Percentiles rank a stretch among this genome's conserved stretches.
These are phyloP conservation scores for Stichopus chloronotus DNA, from an alignment of 35 echinoderm and acorn worm species.

Conservation along the genomic window DNA sequence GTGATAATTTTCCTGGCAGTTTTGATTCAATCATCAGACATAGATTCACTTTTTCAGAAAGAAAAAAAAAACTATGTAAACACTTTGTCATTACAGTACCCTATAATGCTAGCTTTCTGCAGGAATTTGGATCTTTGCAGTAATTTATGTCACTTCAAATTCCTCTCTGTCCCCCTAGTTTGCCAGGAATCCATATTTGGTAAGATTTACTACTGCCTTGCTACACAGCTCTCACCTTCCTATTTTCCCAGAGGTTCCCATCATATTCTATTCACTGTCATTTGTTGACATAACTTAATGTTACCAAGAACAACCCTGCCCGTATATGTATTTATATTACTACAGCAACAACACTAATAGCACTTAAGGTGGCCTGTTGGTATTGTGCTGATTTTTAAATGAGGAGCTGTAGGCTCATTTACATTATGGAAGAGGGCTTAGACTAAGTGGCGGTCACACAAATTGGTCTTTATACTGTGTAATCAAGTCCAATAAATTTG, in stretches of 20 bases:
- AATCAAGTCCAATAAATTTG: slow-evolving; percentile 4
- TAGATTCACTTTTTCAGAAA: no score
- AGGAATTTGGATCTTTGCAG: no score
- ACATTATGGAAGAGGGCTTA: slow-evolving; percentile 17
- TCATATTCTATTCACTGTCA: not conserved
- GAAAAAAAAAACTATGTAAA: no score
- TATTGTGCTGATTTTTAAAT: not conserved
- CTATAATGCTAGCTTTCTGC: no score
- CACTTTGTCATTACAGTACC: no score
- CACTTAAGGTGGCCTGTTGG: not conserved
- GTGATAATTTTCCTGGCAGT: no score
- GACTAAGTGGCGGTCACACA: slow-evolving; percentile 29
- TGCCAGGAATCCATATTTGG: no score
- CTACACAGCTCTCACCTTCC: no score
- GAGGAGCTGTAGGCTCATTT: slow-evolving; percentile 23
- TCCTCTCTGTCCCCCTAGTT: no score
- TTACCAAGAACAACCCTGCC: not conserved
- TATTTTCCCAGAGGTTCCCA: not conserved
- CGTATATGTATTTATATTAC: slow-evolving; percentile 13
- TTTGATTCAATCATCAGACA: no score
- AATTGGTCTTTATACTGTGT: not conserved
- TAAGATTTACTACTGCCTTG: no score
- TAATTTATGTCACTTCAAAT: no score
- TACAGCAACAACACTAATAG: slow-evolving; percentile 3
- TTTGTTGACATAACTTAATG: slow-evolving; percentile 38